phyloP scores from a whole-genome alignment of 2,888 invertebrate genomes.

The Erynnis tages region DNA sequence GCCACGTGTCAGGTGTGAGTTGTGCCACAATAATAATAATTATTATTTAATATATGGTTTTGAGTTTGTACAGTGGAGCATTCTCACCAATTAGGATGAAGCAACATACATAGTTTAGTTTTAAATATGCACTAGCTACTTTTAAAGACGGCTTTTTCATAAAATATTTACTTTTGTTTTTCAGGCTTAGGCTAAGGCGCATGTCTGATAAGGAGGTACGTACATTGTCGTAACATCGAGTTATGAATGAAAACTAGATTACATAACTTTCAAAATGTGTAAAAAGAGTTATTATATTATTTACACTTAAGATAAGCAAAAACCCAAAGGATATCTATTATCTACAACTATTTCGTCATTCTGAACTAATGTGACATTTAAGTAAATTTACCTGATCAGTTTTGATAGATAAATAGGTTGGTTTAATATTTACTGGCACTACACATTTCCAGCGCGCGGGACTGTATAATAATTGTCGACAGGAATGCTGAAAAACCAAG shows the following conservation, averaged over 20 bases:
- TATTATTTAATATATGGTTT: no score
- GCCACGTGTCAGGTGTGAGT: no score
- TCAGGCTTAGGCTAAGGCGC: no score
- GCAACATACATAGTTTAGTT: no score
- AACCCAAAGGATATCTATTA: background rate
- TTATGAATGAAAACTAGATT: background rate
- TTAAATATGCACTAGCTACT: no score
- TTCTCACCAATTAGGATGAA: no score
- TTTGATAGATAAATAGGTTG: constrained; percentile 51
- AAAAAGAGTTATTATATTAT: background rate
- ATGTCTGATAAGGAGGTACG: background rate
- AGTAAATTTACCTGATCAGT: constrained; percentile 56
- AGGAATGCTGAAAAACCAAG: constrained; percentile 65
- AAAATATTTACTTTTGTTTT: no score
- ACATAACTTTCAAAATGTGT: background rate
- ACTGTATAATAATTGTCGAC: constrained; percentile 69
- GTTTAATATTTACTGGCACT: constrained; percentile 61
- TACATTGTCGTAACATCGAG: background rate
- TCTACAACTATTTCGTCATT: constrained; percentile 4
- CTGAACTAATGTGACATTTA: background rate
- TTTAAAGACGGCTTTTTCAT: no score
- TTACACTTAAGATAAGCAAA: background rate
- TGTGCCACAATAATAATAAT: no score
- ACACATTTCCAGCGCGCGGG: constrained; percentile 72
- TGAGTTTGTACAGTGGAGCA: no score